These are phyloP conservation scores for Ambastaia sidthimunki DNA, from an alignment of 2,797 vertebrate genomes.

Conservation along the genomic window DNA sequence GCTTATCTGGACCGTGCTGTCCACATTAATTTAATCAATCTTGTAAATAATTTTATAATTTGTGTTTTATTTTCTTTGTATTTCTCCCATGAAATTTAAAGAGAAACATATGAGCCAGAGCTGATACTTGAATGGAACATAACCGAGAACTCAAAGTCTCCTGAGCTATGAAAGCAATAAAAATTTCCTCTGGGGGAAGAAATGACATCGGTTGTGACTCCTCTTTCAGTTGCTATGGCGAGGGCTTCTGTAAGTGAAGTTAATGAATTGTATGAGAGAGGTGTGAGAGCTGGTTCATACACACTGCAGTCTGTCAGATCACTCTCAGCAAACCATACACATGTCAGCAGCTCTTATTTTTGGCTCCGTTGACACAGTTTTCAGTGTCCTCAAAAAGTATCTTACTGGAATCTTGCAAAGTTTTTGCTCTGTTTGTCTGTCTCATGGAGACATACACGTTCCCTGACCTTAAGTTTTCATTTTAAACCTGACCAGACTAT, in stretches of 20 bases:
- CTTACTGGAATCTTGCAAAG: conserved; percentile 1
- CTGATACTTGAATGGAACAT: too few relatives aligned
- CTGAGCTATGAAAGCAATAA: background rate
- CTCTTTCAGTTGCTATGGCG: conserved; percentile 59
- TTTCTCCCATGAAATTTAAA: too few relatives aligned
- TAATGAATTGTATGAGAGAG: conserved; percentile 46
- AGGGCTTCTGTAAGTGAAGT: conserved; percentile 53
- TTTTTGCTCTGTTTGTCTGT: conserved; percentile 12
- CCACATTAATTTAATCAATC: too few relatives aligned
- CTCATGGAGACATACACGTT: conserved; percentile 35
- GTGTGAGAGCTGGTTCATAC: conserved; percentile 54
- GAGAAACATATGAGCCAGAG: too few relatives aligned
- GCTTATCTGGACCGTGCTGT: too few relatives aligned
- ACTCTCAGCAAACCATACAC: conserved; percentile 8
- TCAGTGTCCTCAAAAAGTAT: conserved; percentile 28
- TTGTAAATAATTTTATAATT: too few relatives aligned
- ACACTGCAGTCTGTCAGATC: conserved; percentile 4
- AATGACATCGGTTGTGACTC: background rate
- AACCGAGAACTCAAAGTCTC: background rate
- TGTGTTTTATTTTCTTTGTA: too few relatives aligned
- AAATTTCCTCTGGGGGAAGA: background rate
- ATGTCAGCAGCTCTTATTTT: background rate
- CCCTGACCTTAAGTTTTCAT: conserved; percentile 25
- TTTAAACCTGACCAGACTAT: conserved; percentile 7
- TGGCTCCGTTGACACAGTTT: conserved; percentile 7